Percentiles rank a stretch among this genome's conserved stretches.
Evolutionary conservation across 2,797 vertebrate genomes (phyloP).

Genomic region (Alosa sapidissima): DNA sequence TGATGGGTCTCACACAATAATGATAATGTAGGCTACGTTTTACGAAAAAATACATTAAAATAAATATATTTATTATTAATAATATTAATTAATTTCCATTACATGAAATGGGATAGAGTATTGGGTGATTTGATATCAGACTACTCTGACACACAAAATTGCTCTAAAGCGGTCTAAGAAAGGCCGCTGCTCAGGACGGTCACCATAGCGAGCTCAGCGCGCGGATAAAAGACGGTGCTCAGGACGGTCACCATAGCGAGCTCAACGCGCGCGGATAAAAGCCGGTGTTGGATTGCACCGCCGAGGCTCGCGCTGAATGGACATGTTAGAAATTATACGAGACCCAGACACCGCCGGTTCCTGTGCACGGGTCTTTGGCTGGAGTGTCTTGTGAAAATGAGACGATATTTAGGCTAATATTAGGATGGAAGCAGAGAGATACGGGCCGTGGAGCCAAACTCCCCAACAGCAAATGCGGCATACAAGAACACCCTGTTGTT

Average conservation of each 20-base stretch:
- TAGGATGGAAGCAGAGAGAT: conserved; percentile 19
- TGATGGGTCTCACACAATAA: background rate
- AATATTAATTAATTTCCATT: background rate
- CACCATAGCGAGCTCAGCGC: conserved; percentile 11
- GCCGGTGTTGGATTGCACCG: conserved; percentile 69
- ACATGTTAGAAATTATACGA: conserved; percentile 43
- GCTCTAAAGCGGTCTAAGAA: conserved; percentile 4
- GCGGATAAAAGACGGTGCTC: conserved; percentile 69
- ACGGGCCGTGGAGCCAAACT: conserved; percentile 10
- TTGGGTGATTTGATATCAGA: conserved; percentile 5
- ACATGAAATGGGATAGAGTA: conserved; percentile 9
- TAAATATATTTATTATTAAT: background rate
- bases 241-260: conserved; percentile 25
- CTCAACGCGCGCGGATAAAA: conserved; percentile 58
- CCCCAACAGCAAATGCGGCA: conserved; percentile 22
- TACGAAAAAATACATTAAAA: background rate
- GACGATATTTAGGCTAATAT: conserved; percentile 27
- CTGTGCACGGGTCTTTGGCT: conserved; percentile 19
- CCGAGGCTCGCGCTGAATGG: conserved; percentile 67
- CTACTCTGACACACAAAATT: background rate
- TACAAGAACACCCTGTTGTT: conserved; percentile 26
- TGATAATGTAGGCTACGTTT: background rate
- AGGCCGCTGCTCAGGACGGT: conserved; percentile 9
- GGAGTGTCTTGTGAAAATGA: conserved; percentile 20
- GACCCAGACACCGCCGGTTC: conserved; percentile 25